Base-by-base conservation (phyloP, 1,140 invertebrate genomes). In the Meteorus sp. region DNA sequence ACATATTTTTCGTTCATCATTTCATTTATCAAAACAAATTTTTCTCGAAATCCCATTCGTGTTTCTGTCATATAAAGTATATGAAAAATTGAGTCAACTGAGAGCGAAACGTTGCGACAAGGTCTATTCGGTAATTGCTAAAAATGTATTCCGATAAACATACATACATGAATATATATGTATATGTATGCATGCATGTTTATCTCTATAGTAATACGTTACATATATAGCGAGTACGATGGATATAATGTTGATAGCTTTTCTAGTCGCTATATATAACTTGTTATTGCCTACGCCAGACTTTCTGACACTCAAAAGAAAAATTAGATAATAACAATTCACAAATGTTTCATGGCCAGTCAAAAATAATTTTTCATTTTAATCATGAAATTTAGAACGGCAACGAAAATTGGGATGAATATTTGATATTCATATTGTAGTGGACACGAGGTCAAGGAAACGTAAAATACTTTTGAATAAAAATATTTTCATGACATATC, bases 41-140 rank as follows among this genome's bases (percentile, higher is more conserved):
- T 29, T 29, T 29, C 9, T 29, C 9, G 9, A 4, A 29, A 29
- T 29, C n/a, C n/a, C n/a, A n/a, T n/a, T n/a, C n/a, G n/a, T n/a
- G 9, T 29, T 29, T 9, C 27, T 5, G 4, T 5, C 9, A 29
- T 29, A 5, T 29, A 5, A 29, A 29, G 4, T 29, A 20, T 41
- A 31, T 45, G 15, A 19, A 56, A 43, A 31, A 39, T 39, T 45
- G 53, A 17, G 13, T 45, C 17, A 20, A 13, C 29, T 44, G 27
- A 47, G 22, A 31, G 19, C 37, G 11, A 27, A 23, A 29, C 19
- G 35, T 48, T 50, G 56, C 45, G 27, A 37, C 43, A 58, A n/a
- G 47, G 56, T 58, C 48, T 31, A 58, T 58, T 58, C 31, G 56
- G 56, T 58, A 58, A 58, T 58, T 51, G 27, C 35, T 41, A 29